Conservation (phyloP, 2,113 vertebrate species). For the Lasiurus cinereus region DNA sequence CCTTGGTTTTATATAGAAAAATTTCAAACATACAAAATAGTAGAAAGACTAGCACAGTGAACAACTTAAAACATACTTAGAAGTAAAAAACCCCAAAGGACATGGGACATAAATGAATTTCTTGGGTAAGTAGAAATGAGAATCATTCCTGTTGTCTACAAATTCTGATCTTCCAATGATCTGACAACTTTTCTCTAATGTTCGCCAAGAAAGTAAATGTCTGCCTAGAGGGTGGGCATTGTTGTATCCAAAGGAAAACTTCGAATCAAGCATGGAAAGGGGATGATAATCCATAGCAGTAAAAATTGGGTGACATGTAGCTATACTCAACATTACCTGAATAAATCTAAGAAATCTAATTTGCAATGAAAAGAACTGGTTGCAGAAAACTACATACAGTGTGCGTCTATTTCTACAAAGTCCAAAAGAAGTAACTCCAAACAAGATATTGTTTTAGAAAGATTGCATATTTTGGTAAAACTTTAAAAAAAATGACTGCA, state of each 20-base stretch:
- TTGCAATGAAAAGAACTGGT: not conserved
- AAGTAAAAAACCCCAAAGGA: not conserved
- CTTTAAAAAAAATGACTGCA: not conserved
- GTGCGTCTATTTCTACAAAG: not conserved
- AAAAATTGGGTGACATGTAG: not conserved
- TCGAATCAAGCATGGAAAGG: not conserved
- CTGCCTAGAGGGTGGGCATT: not conserved
- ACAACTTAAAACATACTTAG: not conserved
- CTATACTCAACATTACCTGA: not conserved
- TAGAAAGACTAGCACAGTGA: not conserved
- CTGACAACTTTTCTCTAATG: not conserved
- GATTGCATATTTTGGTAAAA: not conserved
- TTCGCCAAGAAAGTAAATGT: not conserved
- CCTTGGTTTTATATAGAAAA: not conserved
- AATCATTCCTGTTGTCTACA: not conserved
- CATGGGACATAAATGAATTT: not conserved
- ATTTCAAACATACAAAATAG: not conserved
- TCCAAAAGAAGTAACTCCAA: constrained; percentile 15
- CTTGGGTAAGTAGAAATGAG: not conserved
- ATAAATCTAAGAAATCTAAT: not conserved
- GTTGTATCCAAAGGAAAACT: constrained; percentile 16
- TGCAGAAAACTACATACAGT: not conserved
- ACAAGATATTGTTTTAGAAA: constrained; percentile 11
- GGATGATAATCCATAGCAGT: not conserved
- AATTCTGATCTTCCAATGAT: not conserved